phyloP scores from a whole-genome alignment of 2,888 invertebrate genomes.

The Portevinia maculata region DNA sequence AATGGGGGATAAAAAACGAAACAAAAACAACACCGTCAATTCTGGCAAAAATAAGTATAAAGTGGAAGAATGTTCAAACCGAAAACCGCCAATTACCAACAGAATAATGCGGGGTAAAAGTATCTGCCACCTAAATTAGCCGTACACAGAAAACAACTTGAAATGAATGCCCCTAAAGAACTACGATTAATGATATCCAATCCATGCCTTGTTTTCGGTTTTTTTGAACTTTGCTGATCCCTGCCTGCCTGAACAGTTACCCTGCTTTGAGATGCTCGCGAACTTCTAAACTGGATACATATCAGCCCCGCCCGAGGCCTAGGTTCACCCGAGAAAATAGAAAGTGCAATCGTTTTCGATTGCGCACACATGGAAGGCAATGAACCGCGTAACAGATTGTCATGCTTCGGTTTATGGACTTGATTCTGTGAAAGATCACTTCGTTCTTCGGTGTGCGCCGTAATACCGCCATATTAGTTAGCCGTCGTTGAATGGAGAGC shows the following conservation, averaged over 20 bases:
- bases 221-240: slow-evolving; percentile 40
- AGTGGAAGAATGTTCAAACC: slow-evolving; percentile 41
- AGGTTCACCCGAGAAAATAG: slow-evolving; percentile 59
- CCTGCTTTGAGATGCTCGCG: slow-evolving; percentile 46
- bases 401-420: slow-evolving; percentile 58
- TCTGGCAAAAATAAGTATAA: slow-evolving; percentile 34
- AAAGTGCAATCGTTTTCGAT: slow-evolving; percentile 70
- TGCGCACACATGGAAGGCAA: slow-evolving; percentile 61
- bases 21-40: slow-evolving; percentile 7
- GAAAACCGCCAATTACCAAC: slow-evolving; percentile 48
- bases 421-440: slow-evolving; percentile 62
- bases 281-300: slow-evolving; percentile 57
- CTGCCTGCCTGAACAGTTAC: slow-evolving; percentile 29
- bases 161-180: slow-evolving; percentile 49
- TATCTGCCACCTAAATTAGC: slow-evolving; percentile 70
- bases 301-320: slow-evolving; percentile 44
- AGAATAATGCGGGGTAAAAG: slow-evolving; percentile 49
- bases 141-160: slow-evolving; percentile 31
- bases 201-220: slow-evolving; percentile 35
- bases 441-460: slow-evolving; percentile 39
- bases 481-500: slow-evolving; percentile 10
- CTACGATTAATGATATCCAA: slow-evolving; percentile 40
- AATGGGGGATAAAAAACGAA: slow-evolving; percentile 40
- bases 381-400: slow-evolving; percentile 47
- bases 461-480: slow-evolving; percentile 43